Conservation (phyloP, 2,888 invertebrate genomes). For the Ectemnius continuus region DNA sequence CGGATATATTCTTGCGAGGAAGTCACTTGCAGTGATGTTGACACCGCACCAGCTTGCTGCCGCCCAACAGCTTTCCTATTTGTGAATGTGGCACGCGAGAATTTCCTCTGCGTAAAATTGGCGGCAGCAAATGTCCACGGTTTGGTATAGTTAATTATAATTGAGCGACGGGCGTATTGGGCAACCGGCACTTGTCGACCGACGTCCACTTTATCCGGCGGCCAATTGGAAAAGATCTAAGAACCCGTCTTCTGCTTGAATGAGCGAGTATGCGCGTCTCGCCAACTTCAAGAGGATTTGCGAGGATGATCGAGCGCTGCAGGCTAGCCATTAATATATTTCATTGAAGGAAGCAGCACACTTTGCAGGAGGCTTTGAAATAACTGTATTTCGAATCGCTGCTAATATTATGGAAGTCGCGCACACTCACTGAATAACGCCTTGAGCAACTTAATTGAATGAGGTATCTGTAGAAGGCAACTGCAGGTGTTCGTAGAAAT, state of each 20-base stretch:
- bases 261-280: slow-evolving; percentile 37
- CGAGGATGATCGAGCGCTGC: slow-evolving; percentile 54
- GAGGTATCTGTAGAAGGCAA: background rate
- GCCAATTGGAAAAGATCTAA: slow-evolving; percentile 45
- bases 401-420: slow-evolving; percentile 38
- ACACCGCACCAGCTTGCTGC: slow-evolving; percentile 9
- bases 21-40: slow-evolving; percentile 32
- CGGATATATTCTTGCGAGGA: slow-evolving; percentile 1
- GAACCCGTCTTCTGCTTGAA: slow-evolving; percentile 51
- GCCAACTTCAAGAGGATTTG: slow-evolving; percentile 50
- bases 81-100: slow-evolving; percentile 34
- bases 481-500: no score
- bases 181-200: slow-evolving; percentile 47
- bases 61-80: slow-evolving; percentile 22
- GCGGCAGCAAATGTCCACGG: slow-evolving; percentile 36
- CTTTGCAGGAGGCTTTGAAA: slow-evolving; percentile 41
- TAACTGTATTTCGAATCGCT: slow-evolving; percentile 49
- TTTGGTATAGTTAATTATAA: slow-evolving; percentile 60
- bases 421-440: slow-evolving; percentile 1
- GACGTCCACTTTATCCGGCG: slow-evolving; percentile 53
- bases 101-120: slow-evolving; percentile 47
- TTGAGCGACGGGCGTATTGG: slow-evolving; percentile 51
- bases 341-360: slow-evolving; percentile 29
- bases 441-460: background rate
- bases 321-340: slow-evolving; percentile 54